Evolutionary conservation across 2,888 invertebrate genomes (phyloP).

Genomic region (Campopleginae sp.): DNA sequence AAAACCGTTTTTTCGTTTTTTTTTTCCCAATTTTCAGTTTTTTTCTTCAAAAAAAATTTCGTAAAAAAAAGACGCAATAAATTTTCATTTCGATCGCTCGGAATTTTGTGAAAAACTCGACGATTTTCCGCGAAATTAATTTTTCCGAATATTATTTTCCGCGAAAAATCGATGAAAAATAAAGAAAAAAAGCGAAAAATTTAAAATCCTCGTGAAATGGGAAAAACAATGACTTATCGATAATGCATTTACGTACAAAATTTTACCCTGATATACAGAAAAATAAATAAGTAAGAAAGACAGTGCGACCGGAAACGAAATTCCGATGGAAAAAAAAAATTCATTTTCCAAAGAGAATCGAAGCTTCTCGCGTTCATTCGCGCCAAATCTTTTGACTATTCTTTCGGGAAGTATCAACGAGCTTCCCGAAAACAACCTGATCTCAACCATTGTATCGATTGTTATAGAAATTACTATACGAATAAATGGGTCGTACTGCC

Average conservation of each 20-base stretch:
- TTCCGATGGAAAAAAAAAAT: background rate
- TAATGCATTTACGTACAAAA: conserved; percentile 45
- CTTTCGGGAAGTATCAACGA: background rate
- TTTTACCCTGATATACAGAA: conserved; percentile 35
- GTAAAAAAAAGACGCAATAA: no score
- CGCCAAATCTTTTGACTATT: background rate
- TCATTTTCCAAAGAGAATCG: background rate
- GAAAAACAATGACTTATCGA: conserved; percentile 2
- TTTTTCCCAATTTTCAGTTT: background rate
- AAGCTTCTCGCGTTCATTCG: background rate
- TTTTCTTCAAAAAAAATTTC: no score
- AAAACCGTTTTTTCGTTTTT: background rate
- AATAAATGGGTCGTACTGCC: conserved; percentile 43
- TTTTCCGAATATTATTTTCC: no score
- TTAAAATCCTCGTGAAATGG: conserved; percentile 22
- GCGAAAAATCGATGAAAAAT: background rate
- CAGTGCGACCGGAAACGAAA: conserved; percentile 18
- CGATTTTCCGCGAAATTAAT: no score
- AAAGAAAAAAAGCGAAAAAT: background rate
- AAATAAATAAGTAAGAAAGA: background rate
- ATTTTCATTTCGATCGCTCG: no score
- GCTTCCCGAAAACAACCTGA: background rate
- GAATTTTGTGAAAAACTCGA: no score
- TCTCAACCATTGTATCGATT: conserved; percentile 14
- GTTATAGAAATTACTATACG: conserved; percentile 10